phyloP scores from a whole-genome alignment of 2,797 vertebrate species.

The Erpetoichthys calabaricus region DNA sequence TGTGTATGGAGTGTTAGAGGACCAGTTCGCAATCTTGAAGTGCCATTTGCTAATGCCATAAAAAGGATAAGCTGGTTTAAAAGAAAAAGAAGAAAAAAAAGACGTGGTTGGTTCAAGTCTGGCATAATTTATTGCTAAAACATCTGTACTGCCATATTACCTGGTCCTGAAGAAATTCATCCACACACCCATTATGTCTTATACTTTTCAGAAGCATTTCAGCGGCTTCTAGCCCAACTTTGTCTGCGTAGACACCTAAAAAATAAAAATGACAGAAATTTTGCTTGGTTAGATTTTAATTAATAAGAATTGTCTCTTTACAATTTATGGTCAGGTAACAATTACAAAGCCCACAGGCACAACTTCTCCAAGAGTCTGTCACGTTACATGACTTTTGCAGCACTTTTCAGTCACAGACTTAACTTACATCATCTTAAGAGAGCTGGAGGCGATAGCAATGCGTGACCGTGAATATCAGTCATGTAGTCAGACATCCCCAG shows the following conservation, averaged over 20 bases:
- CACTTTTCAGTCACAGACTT: too few relatives aligned
- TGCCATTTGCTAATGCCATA: constrained; percentile 85
- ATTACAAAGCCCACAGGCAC: too few relatives aligned
- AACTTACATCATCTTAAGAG: too few relatives aligned
- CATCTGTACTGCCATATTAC: constrained; percentile 35
- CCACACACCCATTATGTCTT: constrained; percentile 81
- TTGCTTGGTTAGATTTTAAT: not conserved
- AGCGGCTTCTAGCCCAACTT: constrained; percentile 81
- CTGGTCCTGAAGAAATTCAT: constrained; percentile 93
- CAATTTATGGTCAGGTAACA: too few relatives aligned
- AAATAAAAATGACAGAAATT: not conserved
- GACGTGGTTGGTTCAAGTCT: not conserved
- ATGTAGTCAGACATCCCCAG: too few relatives aligned
- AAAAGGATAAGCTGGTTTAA: constrained; percentile 76
- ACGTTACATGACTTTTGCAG: too few relatives aligned
- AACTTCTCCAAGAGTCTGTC: too few relatives aligned
- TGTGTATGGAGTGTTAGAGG: constrained; percentile 82
- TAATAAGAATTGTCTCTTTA: not conserved
- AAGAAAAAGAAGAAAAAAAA: constrained; percentile 12
- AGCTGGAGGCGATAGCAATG: too few relatives aligned
- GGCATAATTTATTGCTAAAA: not conserved
- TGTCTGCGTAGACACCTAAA: constrained; percentile 76
- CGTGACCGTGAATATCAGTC: too few relatives aligned
- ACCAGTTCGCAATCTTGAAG: constrained; percentile 74
- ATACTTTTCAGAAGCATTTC: constrained; percentile 86